Evolutionary conservation across 2,113 vertebrate genomes (phyloP), one percentile per base, ranked within the genome.

Genomic region (Nesospiza acunhae): DNA sequence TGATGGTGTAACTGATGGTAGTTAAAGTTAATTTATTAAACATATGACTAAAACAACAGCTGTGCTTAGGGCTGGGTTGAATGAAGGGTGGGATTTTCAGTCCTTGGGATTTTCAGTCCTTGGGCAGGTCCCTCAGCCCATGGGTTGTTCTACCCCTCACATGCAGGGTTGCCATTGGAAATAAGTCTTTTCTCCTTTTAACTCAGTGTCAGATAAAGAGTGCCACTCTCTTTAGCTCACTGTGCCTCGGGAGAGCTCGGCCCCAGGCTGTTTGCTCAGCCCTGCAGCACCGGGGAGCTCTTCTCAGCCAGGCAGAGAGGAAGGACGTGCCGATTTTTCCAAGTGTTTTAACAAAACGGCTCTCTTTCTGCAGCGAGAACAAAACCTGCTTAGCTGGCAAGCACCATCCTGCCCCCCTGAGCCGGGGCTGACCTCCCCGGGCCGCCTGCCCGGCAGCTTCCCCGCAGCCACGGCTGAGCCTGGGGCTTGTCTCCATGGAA

Each of bases 331-430:
- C 55, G n/a, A 18, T 10, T 14, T 63, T 83, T 80, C 86, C 20
- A 60, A 79, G 58, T 15, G 2, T 35, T 88, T 47, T 39, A 56
- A 66, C 56, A 28, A 69, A 86, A 53, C 14, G 0, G 11, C 39
- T 90, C 68, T 75, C 26, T 24, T 52, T 60, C 35, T 23, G 69
- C 21, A 87, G 66, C 0, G 3, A 84, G 90, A 50, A 87, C 66
- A 92, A 89, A 87, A 91, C 59, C 78, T 33, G 94, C 94, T 90
- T 41, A 82, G 90, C 62, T 75, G 82, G 90, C 94, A 82, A 62
- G 39, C 47, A 17, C 12, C 90, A 82, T 42, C 90, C 94, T 84
- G 87, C 77, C 24, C 64, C 66, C n/a, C 77, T 26, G 88, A 30
- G 74, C 52, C 5, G 16, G 56, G 47, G 63, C 90, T 84, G 92